Percentiles rank a stretch among this genome's conserved stretches.
Evolutionary conservation across 2,888 invertebrate genomes (phyloP).

Genomic region (Rhagonycha lutea): DNA sequence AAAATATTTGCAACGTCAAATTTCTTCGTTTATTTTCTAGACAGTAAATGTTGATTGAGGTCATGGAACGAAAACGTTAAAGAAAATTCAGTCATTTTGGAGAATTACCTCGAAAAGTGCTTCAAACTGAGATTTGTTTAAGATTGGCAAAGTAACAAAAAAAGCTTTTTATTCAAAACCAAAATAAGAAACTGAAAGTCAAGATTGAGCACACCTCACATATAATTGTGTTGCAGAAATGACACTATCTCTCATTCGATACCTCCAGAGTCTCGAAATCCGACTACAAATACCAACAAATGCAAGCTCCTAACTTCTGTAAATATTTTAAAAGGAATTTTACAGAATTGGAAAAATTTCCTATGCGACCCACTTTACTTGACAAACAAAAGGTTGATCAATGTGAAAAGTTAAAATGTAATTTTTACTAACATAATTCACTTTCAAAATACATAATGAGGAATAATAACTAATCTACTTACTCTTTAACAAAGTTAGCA

Average conservation of each 20-base stretch:
- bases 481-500: not conserved
- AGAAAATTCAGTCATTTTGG: not conserved
- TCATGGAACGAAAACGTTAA: not conserved
- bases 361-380: not conserved
- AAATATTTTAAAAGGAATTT: conserved; percentile 20
- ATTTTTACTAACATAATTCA: not conserved
- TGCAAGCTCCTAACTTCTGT: conserved; percentile 15
- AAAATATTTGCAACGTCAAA: not conserved
- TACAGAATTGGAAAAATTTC: not conserved
- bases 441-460: not conserved
- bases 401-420: not conserved
- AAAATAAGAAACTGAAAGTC: not conserved
- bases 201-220: not conserved
- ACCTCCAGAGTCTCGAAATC: conserved; percentile 7
- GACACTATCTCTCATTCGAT: conserved; percentile 19
- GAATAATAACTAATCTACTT: not conserved
- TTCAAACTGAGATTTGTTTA: not conserved
- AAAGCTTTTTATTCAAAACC: not conserved
- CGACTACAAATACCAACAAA: conserved; percentile 17
- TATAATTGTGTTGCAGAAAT: conserved; percentile 2
- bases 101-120: not conserved
- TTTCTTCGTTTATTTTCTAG: not conserved
- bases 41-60: not conserved
- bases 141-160: not conserved
- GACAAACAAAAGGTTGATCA: not conserved